Conservation (phyloP, 2,797 vertebrate species). For the Xerus rutilus region DNA sequence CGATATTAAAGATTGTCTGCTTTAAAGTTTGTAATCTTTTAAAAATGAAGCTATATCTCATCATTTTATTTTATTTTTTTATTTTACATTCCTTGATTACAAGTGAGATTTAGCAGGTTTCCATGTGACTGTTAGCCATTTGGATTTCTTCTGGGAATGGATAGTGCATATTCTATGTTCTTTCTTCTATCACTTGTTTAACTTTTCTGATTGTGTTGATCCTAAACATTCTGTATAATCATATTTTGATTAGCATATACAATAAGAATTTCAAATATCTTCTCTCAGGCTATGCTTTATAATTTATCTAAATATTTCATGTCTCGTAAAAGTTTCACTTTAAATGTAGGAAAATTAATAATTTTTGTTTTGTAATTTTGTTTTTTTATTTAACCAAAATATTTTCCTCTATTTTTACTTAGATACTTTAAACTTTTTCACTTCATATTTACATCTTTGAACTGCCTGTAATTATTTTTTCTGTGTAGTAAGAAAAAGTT, state of each 20-base stretch:
- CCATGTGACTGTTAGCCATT: neutral
- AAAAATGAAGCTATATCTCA: neutral
- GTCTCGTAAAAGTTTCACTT: slow-evolving; percentile 7
- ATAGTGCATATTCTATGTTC: neutral
- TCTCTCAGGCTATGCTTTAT: neutral
- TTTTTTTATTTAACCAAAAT: slow-evolving; percentile 3
- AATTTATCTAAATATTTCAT: slow-evolving; percentile 49
- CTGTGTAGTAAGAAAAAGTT: slow-evolving; percentile 21
- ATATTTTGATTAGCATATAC: neutral
- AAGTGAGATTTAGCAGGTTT: slow-evolving; percentile 42
- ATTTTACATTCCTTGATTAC: neutral
- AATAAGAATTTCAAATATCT: slow-evolving; percentile 1
- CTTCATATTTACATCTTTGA: slow-evolving; percentile 31
- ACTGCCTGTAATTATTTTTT: slow-evolving; percentile 18
- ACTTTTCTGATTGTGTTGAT: neutral
- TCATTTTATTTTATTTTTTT: neutral
- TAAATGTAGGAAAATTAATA: neutral
- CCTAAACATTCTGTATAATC: neutral
- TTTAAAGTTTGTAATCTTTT: neutral
- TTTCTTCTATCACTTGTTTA: neutral
- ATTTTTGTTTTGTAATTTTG: neutral
- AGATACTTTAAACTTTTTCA: neutral
- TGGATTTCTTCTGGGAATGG: neutral
- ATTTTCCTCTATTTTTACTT: neutral
- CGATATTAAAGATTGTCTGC: neutral